Evolutionary conservation across 37 sponge, comb jelly and placozoan genomes (phyloP), one percentile per base, ranked within the genome.

Genomic region (Oscarella lobularis): DNA sequence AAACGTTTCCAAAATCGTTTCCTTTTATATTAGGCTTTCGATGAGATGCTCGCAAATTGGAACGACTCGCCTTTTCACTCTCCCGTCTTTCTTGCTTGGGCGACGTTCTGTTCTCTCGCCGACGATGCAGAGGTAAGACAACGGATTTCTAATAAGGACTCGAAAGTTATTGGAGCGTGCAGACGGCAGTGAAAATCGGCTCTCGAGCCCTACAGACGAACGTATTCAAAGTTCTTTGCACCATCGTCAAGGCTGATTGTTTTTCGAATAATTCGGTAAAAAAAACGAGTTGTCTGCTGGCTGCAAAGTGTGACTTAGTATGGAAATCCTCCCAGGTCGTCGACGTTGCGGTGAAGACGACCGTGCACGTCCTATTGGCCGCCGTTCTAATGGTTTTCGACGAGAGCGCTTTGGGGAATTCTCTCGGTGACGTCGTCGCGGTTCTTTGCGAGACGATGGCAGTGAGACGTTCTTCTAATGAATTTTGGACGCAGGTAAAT

Each of bases 21-120:
- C n/a, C n/a, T n/a, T n/a, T n/a, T n/a, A n/a, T n/a, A n/a, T 38
- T 76, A 35, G 27, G 76, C 41, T 37, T n/a, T 84, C 72, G 80
- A 79, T 31, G 41, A 20, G 9, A 37, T 79, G 76, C 9, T 84
- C 1, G 37, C 38, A 2, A 35, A 40, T 2, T 84, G 85, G 85
- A 76, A 80, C 9, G 80, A 79, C 39, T 32, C 36, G 41, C 0
- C 3, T 0, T 79, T 68, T 39, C 85, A 79, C 34, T 60, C 79
- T 40, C 86, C 86, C 32, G 54, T 86, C 1, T 75, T 86, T 33
- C 72, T 86, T 4, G 39, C 82, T 4, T 86, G 86, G 82, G 75
- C 71, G 6, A 35, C 75, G 33, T 66, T 86, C 14, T 48, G 60
- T 48, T 48, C 20, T 9, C 20, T 48, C 60, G 20, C 60, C 60